Evolutionary conservation across 2,888 invertebrate genomes (phyloP).

Genomic region (Leucoma salicis): DNA sequence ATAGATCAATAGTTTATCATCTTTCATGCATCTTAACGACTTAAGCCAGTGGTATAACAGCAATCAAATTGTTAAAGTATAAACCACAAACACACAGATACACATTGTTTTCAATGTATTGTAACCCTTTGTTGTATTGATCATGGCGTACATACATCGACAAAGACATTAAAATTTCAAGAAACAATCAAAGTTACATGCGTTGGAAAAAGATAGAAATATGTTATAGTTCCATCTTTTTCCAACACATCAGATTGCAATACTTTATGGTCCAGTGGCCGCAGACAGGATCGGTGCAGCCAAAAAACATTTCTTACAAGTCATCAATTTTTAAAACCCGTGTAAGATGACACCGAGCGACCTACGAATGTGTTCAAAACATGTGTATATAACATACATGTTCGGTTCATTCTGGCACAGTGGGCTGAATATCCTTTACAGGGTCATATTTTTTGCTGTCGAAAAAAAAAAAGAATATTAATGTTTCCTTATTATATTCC

Average conservation of each 20-base stretch:
- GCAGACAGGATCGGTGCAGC: slow-evolving; percentile 56
- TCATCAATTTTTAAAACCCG: slow-evolving; percentile 72
- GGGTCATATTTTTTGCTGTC: slow-evolving; percentile 30
- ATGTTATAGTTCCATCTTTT: slow-evolving; percentile 37
- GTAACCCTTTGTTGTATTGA: slow-evolving; percentile 47
- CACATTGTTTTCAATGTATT: slow-evolving; percentile 49
- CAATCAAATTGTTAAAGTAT: slow-evolving; percentile 21
- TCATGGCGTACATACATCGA: slow-evolving; percentile 57
- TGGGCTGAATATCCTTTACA: slow-evolving; percentile 41
- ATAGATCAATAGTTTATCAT: neutral
- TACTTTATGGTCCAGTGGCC: slow-evolving; percentile 54
- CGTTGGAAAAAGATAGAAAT: too few species aligned
- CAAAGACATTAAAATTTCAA: slow-evolving; percentile 56
- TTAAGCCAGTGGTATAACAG: slow-evolving; percentile 16
- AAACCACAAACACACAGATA: slow-evolving; percentile 47
- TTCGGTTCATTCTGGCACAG: slow-evolving; percentile 42
- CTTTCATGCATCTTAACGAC: slow-evolving; percentile 16
- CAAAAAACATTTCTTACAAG: slow-evolving; percentile 74
- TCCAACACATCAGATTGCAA: slow-evolving; percentile 39
- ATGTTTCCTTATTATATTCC: too few species aligned
- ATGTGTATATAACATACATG: slow-evolving; percentile 49
- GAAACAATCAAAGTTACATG: slow-evolving; percentile 49
- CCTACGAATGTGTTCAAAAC: slow-evolving; percentile 54
- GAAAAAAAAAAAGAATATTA: too few species aligned
- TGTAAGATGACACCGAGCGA: slow-evolving; percentile 70